These are phyloP conservation scores for Tachina fera DNA, from an alignment of 2,888 invertebrate species.

Conservation along the genomic window DNA sequence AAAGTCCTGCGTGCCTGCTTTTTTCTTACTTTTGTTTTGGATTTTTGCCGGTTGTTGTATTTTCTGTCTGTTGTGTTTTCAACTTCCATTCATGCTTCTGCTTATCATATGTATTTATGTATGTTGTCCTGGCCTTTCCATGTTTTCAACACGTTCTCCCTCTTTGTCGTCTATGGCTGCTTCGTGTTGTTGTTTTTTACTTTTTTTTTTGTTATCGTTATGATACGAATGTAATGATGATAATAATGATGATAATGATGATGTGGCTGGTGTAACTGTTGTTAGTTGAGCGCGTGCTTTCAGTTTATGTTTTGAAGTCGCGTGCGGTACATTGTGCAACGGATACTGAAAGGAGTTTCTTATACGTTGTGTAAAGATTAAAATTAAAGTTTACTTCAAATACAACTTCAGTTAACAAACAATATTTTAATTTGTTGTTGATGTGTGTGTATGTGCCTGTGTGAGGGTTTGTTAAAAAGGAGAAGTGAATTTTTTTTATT, in stretches of 20 bases:
- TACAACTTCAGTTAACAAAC: slow-evolving; percentile 20
- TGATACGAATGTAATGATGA: slow-evolving; percentile 55
- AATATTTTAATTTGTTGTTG: not conserved
- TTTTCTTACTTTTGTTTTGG: slow-evolving; percentile 41
- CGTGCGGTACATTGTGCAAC: slow-evolving; percentile 57
- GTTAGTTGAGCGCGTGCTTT: slow-evolving; percentile 66
- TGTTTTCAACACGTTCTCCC: slow-evolving; percentile 47
- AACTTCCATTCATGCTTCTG: slow-evolving; percentile 31
- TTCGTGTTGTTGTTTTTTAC: slow-evolving; percentile 18
- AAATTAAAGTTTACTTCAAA: slow-evolving; percentile 31
- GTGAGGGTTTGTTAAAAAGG: slow-evolving; percentile 22
- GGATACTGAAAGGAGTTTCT: slow-evolving; percentile 14
- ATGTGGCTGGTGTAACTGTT: slow-evolving; percentile 24
- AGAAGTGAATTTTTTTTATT: slow-evolving; percentile 48
- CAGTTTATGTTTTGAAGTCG: slow-evolving; percentile 66
- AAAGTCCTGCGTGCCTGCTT: slow-evolving; percentile 51
- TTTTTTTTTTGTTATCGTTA: slow-evolving; percentile 26
- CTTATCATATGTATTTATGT: slow-evolving; percentile 51
- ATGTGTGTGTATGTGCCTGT: not conserved
- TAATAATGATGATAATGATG: slow-evolving; percentile 2
- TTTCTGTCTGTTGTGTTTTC: slow-evolving; percentile 33
- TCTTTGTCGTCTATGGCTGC: slow-evolving; percentile 3
- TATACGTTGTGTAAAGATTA: not conserved
- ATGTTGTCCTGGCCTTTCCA: slow-evolving; percentile 12
- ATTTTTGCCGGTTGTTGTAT: slow-evolving; percentile 52